Evolutionary conservation across 2,113 vertebrate genomes (phyloP), one percentile per base, ranked within the genome.

Genomic region (Polyodon spathula): DNA sequence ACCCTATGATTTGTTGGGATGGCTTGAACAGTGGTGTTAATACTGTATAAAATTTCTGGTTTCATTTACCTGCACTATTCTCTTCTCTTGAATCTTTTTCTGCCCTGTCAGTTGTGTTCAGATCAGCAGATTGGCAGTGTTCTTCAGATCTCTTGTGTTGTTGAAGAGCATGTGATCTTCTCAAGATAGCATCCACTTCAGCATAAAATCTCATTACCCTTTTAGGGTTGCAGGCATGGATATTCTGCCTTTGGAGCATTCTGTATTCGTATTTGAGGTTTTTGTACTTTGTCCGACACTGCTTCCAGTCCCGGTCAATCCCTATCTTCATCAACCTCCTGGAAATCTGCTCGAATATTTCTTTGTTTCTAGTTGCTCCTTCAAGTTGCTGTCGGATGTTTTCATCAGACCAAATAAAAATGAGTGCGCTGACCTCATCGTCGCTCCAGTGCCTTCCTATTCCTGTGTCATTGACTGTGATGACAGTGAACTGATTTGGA

Each of bases 261-360:
- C 88, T 85, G 67, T 95, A 92, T 58, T 93, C 81, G 2, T 92
- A 93, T 80, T 95, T 94, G 55, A 95, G 84, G 74, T 92, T 93
- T 71, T 91, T 94, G 77, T 92, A 91, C 71, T 95, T 94, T 3
- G 86, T 92, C 59, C 79, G 84, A 63, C 89, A 94, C 64, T 94
- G 88, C 66, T 93, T 97, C 89, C 89, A 92, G 80, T 94, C 91
- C 7, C 88, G 88, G 5, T 93, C 89, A 27, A 91, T 89, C 55
- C 90, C 88, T 51, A 85, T 76, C 66, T 89, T 84, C 80, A 84
- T 77, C 58, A 93, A 58, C 68, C 84, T 81, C 71, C 80, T 85
- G 54, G 90, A 87, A 71, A 89, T 93, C 81, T 92, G 88, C 70
- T 92, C 80, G 60, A 92, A 91, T 68, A 94, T 89, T 71, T 94